These are phyloP conservation scores for Calephelis perditalis DNA, from an alignment of 2,888 invertebrate genomes.

Conservation along the genomic window DNA sequence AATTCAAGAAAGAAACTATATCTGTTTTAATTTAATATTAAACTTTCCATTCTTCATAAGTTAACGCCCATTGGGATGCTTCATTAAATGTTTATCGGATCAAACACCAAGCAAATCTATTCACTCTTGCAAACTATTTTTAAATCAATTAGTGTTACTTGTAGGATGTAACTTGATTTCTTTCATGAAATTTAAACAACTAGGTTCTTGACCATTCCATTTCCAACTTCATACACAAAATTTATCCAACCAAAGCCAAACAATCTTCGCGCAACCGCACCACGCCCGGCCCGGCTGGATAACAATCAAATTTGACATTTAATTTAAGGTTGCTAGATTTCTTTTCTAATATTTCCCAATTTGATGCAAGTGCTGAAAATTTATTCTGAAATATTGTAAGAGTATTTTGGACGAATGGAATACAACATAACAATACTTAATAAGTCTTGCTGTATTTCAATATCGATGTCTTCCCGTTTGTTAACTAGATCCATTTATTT, in stretches of 20 bases:
- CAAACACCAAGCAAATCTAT: conserved; percentile 37
- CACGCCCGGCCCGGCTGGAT: conserved; percentile 59
- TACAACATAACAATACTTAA: too few species aligned
- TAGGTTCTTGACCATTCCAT: conserved; percentile 52
- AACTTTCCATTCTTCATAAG: conserved; percentile 59
- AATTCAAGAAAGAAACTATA: conserved; percentile 35
- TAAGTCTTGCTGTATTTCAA: too few species aligned
- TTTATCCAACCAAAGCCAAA: conserved; percentile 31
- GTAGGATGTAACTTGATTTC: conserved; percentile 38
- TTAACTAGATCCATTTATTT: too few species aligned
- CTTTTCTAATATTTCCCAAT: background rate
- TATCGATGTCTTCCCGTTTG: too few species aligned
- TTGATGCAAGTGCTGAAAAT: too few species aligned
- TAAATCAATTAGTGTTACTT: conserved; percentile 19
- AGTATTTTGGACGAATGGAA: too few species aligned
- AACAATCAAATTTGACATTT: conserved; percentile 34
- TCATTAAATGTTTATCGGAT: conserved; percentile 39
- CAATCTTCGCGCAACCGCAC: conserved; percentile 64
- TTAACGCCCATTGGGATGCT: conserved; percentile 70
- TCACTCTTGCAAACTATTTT: conserved; percentile 14
- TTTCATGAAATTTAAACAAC: conserved; percentile 45
- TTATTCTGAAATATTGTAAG: too few species aligned
- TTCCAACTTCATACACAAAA: conserved; percentile 60
- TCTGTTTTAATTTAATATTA: conserved; percentile 65
- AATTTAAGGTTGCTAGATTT: conserved; percentile 20